Evolutionary conservation across 2,888 invertebrate genomes (phyloP).

Genomic region (Scrobipalpa costella): DNA sequence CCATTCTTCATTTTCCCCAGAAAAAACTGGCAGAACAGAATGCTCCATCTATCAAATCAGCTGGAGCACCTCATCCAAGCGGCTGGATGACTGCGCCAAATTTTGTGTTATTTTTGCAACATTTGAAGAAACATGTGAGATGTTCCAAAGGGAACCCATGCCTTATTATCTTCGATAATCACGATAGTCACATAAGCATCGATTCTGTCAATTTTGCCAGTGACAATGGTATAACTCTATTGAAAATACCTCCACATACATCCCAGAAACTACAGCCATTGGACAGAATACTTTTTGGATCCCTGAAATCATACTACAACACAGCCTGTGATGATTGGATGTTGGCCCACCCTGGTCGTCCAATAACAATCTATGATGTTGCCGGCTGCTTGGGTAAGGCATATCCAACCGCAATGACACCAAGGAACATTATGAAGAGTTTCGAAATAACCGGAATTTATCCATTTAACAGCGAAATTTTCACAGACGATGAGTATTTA

Average conservation of each 20-base stretch:
- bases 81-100: not conserved
- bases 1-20: not conserved
- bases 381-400: not conserved
- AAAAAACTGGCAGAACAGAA: not conserved
- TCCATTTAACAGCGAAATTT: not conserved
- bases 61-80: not conserved
- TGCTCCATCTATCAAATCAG: not conserved
- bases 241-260: not conserved
- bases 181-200: not conserved
- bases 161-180: not conserved
- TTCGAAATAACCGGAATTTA: not conserved
- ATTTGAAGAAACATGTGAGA: not conserved
- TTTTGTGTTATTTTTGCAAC: not conserved
- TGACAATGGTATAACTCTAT: not conserved
- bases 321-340: not conserved
- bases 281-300: not conserved
- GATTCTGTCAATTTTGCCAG: not conserved
- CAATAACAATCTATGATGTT: not conserved
- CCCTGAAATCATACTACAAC: not conserved
- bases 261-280: not conserved
- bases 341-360: not conserved
- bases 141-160: not conserved
- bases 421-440: not conserved
- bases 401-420: not conserved
- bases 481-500: not conserved